Evolutionary conservation across 2,888 invertebrate species (phyloP).

Genomic region (Trilocha varians): DNA sequence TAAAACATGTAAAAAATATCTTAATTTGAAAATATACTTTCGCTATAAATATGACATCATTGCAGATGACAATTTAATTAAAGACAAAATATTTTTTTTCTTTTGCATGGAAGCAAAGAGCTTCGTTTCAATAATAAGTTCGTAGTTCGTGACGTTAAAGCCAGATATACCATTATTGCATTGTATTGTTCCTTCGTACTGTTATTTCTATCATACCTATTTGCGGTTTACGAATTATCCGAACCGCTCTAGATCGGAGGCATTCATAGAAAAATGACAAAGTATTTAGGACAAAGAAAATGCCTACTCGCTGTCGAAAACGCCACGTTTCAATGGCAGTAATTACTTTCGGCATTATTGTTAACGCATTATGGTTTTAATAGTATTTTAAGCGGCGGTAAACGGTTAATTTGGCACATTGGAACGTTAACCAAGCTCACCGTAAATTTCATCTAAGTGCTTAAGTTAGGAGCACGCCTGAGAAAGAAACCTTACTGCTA

Average conservation of each 20-base stretch:
- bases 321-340: background rate
- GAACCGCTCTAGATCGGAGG: slow-evolving; percentile 2
- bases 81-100: too few relatives aligned
- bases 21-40: background rate
- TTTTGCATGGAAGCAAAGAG: background rate
- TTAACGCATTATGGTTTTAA: background rate
- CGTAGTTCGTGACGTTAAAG: background rate
- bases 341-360: background rate
- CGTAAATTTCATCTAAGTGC: background rate
- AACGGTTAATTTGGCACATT: background rate
- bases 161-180: background rate
- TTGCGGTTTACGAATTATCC: background rate
- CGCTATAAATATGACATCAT: too few relatives aligned
- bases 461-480: background rate
- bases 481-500: background rate
- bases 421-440: background rate
- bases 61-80: too few relatives aligned
- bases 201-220: background rate
- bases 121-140: background rate
- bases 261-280: slow-evolving; percentile 1
- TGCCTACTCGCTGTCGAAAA: background rate
- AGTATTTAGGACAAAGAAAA: slow-evolving; percentile 1
- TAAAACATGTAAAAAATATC: background rate
- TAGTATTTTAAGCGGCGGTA: background rate
- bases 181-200: background rate